Evolutionary conservation across 2,113 vertebrate genomes (phyloP), one percentile per base, ranked within the genome.

Genomic region (Dipodomys stephensi): DNA sequence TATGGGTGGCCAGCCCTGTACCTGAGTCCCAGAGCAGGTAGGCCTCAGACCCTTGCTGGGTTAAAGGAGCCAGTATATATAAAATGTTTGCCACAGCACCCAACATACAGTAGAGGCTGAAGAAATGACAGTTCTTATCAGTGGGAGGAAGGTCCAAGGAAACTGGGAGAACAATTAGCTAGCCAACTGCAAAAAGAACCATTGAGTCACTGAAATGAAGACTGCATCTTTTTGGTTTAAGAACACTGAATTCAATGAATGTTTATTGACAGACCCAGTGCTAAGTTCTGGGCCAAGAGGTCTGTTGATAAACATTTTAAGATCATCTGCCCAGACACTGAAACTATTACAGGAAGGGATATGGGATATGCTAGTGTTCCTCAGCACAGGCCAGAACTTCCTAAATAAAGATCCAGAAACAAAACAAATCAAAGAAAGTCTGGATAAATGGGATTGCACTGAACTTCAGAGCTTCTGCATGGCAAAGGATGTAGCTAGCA

Each of bases 201-300:
- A 86, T 9, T 1, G 1, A 92, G 32, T 89, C 53, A 95, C n/a
- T n/a, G 67, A 92, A 78, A 91, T 44, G 80, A 92, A 88, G 84
- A 84, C 0, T 27, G 53, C 30, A 77, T 53, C 65, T 78, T 90
- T 84, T 79, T 39, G 23, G 88, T 35, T 60, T 74, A 92, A 82
- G n/a, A 69, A 73, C 60, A 88, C 64, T 78, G 84, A 82, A 80
- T 53, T 90, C 65, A 89, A 68, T 4, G 60, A 82, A 68, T 88
- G 94, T 78, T 88, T 79, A 89, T 4, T 60, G 44, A 85, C 3
- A 65, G 30, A 53, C 25, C 39, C 60, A 69, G 46, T 53, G 46
- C 28, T 30, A 92, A 46, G 46, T 72, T 46, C 46, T 77, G 19
- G 67, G 68, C 57, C 32, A 85, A 88, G 53, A 2, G 35, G 22